A percentile compares a stretch with the other conserved stretches of the same genome.
phyloP scores from a whole-genome alignment of 1,140 invertebrate species.

The Philotrypesis tridentata region DNA sequence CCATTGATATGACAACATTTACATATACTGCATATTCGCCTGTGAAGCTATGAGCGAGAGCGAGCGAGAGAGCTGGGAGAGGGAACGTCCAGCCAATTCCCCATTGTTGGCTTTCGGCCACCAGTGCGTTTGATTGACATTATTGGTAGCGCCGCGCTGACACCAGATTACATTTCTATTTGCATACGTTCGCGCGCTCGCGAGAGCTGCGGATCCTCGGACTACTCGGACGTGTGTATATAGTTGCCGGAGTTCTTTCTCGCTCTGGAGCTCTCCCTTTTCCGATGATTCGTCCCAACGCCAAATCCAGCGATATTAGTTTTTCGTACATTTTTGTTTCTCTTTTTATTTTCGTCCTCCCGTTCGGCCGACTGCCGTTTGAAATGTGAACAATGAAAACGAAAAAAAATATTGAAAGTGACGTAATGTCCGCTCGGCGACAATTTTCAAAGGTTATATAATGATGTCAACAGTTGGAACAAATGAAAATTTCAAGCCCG shows the following conservation, averaged over 20 bases:
- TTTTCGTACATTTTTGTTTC: background rate
- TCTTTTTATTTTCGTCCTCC: background rate
- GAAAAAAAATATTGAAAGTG: background rate
- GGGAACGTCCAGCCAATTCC: conserved; percentile 65
- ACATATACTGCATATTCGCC: conserved; percentile 74
- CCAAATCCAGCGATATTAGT: conserved; percentile 22
- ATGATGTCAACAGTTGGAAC: no score
- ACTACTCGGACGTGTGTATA: background rate
- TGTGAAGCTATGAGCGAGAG: conserved; percentile 56
- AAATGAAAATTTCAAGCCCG: no score
- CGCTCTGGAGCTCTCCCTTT: conserved; percentile 9
- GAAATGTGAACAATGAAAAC: background rate
- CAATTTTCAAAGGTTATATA: background rate
- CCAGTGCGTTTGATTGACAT: conserved; percentile 74
- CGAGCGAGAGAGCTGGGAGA: background rate
- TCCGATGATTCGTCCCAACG: background rate
- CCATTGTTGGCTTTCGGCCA: conserved; percentile 72
- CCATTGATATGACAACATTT: conserved; percentile 74
- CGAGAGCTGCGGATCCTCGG: conserved; percentile 42
- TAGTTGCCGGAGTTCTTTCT: conserved; percentile 50
- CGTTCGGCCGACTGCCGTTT: background rate
- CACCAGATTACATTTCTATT: conserved; percentile 75
- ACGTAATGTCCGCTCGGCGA: background rate
- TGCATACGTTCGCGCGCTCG: conserved; percentile 71
- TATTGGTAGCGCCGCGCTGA: conserved; percentile 71